Evolutionary conservation across 2,113 vertebrate genomes (phyloP).

Genomic region (Rhea pennata): DNA sequence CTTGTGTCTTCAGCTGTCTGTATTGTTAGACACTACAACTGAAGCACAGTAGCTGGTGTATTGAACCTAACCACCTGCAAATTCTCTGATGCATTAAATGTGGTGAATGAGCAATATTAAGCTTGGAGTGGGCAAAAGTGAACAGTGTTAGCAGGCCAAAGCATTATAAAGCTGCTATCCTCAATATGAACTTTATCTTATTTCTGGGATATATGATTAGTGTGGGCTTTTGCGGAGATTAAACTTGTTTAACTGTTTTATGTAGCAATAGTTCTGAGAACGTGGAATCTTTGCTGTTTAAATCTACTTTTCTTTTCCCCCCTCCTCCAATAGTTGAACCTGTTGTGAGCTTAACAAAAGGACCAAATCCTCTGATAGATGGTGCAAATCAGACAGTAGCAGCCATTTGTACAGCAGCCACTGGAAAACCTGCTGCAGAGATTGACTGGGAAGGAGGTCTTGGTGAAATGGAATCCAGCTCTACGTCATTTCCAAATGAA

Average conservation of each 20-base stretch:
- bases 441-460: constrained; percentile 91
- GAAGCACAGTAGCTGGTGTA: accelerated
- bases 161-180: background rate
- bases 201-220: background rate
- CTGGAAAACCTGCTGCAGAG: constrained; percentile 89
- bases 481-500: constrained; percentile 84
- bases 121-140: background rate
- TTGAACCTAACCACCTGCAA: background rate
- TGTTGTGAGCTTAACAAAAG: constrained; percentile 88
- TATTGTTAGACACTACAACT: background rate
- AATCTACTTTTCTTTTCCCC: background rate
- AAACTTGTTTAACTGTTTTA: background rate
- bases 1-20: background rate
- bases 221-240: background rate
- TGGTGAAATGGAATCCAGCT: constrained; percentile 82
- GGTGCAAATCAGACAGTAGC: constrained; percentile 88
- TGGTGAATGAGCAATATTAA: background rate
- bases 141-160: background rate
- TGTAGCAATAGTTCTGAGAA: background rate
- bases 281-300: background rate
- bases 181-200: accelerated
- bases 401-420: constrained; percentile 92
- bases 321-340: constrained; percentile 86
- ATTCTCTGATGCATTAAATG: background rate
- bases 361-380: constrained; percentile 85